These are phyloP conservation scores for Sclerurus mexicanus DNA, from an alignment of 2,113 vertebrate species.

Conservation along the genomic window DNA sequence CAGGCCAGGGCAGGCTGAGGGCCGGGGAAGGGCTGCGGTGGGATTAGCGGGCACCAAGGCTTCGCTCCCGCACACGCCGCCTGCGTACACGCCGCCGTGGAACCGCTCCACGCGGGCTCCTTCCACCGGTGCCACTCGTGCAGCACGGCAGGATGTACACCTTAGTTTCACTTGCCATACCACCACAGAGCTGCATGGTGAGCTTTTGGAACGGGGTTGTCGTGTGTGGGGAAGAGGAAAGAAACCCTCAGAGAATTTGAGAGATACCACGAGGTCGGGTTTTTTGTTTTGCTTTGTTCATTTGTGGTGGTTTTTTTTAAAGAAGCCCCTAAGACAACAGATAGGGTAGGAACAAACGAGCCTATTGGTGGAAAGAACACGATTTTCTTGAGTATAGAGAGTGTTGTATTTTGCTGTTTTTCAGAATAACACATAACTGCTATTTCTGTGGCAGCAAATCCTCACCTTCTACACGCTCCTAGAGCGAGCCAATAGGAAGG, in stretches of 20 bases:
- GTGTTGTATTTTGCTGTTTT: background rate
- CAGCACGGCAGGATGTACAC: background rate
- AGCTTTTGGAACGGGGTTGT: background rate
- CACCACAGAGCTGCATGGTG: background rate
- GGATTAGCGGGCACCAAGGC: slow-evolving; percentile 17
- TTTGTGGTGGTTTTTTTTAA: background rate
- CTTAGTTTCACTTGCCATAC: background rate
- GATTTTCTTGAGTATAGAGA: background rate
- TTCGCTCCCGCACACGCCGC: background rate
- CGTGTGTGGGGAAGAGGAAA: background rate
- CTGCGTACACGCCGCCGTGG: background rate
- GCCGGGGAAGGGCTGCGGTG: background rate
- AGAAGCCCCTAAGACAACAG: background rate
- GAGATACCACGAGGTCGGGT: background rate
- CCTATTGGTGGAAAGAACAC: background rate
- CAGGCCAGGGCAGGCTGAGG: background rate
- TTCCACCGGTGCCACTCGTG: background rate
- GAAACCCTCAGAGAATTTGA: background rate
- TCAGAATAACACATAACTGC: background rate
- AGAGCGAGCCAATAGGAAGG: slow-evolving; percentile 44
- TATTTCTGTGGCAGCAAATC: slow-evolving; percentile 42
- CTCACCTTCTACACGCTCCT: slow-evolving; percentile 13
- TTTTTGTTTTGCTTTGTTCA: background rate
- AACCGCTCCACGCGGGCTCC: background rate
- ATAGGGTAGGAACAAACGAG: background rate